Evolutionary conservation across 2,113 vertebrate genomes (phyloP), one percentile per base, ranked within the genome.

Genomic region (Elgaria multicarinata): DNA sequence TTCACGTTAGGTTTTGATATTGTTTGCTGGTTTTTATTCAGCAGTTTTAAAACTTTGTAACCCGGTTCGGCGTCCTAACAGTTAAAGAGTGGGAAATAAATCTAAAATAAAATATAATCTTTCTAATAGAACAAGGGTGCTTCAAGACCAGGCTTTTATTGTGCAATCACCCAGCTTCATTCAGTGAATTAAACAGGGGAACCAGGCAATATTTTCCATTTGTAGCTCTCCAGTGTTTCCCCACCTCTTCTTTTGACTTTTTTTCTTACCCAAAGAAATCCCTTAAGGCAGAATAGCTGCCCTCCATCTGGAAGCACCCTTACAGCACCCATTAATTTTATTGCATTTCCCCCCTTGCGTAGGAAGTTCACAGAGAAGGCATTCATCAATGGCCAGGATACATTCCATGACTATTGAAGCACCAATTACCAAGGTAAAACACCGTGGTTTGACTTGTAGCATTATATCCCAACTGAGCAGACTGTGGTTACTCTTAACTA

Each of bases 361-460:
- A 99, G 98, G 98, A 93, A 98, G 98, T 96, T 98, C 98, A 69
- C 99, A 99, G 96, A 97, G 98, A 94, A 97, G 99, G 67, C 98
- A 99, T 96, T 99, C 99, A 42, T 99, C 99, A 72, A 98, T 99
- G 98, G 98, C 99, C 89, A 97, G 99, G 95, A 98, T 99, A 93
- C 99, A 99, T 96, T 99, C 99, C 92, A 99, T 99, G 99, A 99
- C 98, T 2, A 99, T 99, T 9, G 99, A 99, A 95, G 98, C 99
- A 20, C 99, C 99, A 90, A 99, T 99, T 96, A 99, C 98, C 90
- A 99, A 99, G 98, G 99, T 99, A 96, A 93, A 7, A 90, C 5
- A 6, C 64, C 0, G 6, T 39, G 6, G 46, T 76, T 46, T 13
- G 0, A 42, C 31, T 3, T 31, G n/a, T n/a, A n/a, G n/a, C n/a